phyloP scores from a whole-genome alignment of 2,888 invertebrate genomes.

The Pycnomerus fuliginosus region DNA sequence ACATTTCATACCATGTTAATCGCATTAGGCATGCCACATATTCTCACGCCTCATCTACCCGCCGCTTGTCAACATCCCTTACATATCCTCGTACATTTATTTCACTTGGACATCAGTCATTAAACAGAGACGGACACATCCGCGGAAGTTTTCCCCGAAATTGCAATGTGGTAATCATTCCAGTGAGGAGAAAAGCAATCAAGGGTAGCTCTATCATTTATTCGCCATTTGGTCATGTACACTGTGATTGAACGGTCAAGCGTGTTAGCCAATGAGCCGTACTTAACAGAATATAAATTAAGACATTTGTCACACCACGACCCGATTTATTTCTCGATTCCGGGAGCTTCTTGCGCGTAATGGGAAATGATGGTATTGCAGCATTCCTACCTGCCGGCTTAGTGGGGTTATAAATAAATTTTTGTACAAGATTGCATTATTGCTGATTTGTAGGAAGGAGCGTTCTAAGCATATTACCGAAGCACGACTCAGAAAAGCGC shows the following conservation, averaged over 20 bases:
- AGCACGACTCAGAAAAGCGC: conserved; percentile 21
- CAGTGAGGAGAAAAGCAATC: conserved; percentile 21
- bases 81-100: not conserved
- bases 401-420: conserved; percentile 12
- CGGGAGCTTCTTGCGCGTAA: too few species aligned
- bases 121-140: conserved; percentile 3
- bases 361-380: too few species aligned
- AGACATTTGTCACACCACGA: conserved; percentile 41
- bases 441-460: conserved; percentile 22
- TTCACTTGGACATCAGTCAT: conserved; percentile 1
- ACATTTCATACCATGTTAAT: conserved; percentile 46
- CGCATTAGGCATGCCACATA: conserved; percentile 49
- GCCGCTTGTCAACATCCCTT: conserved; percentile 7
- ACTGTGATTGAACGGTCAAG: conserved; percentile 41
- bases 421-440: conserved; percentile 13
- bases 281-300: conserved; percentile 47
- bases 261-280: conserved; percentile 37
- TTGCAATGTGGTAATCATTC: conserved; percentile 1
- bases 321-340: too few species aligned
- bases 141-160: not conserved
- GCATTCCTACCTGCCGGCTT: too few species aligned
- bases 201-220: conserved; percentile 27
- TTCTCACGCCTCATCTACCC: conserved; percentile 50
- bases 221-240: conserved; percentile 35
- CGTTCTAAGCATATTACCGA: conserved; percentile 25